Conservation (phyloP, 2,888 invertebrate genomes). For the Lycocerus yunnanus region DNA sequence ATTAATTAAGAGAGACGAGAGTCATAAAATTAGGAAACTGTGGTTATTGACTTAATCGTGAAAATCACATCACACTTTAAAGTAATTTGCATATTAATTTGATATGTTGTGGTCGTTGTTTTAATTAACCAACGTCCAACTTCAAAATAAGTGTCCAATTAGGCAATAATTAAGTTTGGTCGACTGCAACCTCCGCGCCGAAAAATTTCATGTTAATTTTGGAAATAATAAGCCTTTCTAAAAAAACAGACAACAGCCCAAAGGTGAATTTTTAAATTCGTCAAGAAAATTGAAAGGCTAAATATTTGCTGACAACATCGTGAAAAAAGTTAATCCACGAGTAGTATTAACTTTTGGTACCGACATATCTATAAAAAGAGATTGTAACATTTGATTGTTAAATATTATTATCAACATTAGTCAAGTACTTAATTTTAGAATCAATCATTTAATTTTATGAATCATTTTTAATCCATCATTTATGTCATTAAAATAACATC, state of each 20-base stretch:
- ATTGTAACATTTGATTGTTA: not conserved
- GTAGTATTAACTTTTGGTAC: not conserved
- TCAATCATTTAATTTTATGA: not conserved
- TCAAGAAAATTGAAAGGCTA: not conserved
- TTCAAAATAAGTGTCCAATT: not conserved
- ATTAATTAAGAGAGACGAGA: not conserved
- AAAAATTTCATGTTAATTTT: not conserved
- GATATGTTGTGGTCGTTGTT: not conserved
- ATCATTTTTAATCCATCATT: not conserved
- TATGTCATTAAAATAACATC: not conserved
- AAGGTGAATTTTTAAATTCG: not conserved
- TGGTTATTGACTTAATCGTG: not conserved
- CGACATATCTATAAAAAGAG: not conserved
- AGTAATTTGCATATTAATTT: not conserved
- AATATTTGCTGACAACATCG: not conserved
- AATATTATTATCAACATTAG: not conserved
- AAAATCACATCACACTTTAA: not conserved
- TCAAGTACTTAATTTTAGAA: not conserved
- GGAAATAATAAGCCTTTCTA: not conserved
- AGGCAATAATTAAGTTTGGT: not conserved
- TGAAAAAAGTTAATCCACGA: not conserved
- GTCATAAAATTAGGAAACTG: not conserved
- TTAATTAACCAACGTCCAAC: not conserved
- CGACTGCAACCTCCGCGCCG: not conserved
- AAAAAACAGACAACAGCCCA: not conserved